Evolutionary conservation across 2,797 vertebrate species (phyloP), one percentile per base, ranked within the genome.

Genomic region (Tenualosa ilisha): DNA sequence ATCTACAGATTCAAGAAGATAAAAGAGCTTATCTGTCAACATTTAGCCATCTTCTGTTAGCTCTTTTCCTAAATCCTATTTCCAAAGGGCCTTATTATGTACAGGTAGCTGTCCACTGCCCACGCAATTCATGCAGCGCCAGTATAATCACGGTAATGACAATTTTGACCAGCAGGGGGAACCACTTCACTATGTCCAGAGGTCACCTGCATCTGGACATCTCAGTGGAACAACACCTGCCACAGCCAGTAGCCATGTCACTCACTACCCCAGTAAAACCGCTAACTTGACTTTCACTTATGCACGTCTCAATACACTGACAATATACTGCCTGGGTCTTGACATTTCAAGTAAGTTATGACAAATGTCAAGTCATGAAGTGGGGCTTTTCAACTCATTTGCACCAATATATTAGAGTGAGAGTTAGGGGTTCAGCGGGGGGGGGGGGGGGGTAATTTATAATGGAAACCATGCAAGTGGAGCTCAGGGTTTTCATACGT

Each of bases 31-130:
- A 15, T 40, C 1, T 37, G 37, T 40, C 37, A 79, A 13, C 37
- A 79, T 22, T 22, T 40, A 17, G 68, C 3, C 3, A 72, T 72
- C 3, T 40, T 43, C 15, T 20, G 8, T 22, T 22, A 43, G 12
- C 31, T 79, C 37, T 79, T 79, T 79, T 79, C 72, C 72, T 79
- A 40, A 79, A 79, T 24, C 22, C 40, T 79, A 46, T 6, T 46
- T 22, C 26, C 37, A 37, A 46, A 75, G 15, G 6, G 68, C 1
- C 15, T 11, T 22, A 43, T 75, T 43, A 40, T 20, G 37, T 17
- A 43, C 15, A 8, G 68, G 37, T 20, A 6, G 68, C 6, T 6
- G 43, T 6, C 43, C 59, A 63, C 22, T 63, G n/a, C 50, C 50
- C 50, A 9, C 11, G 50, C 50, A 51, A 12, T 51, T 51, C 50